These are phyloP conservation scores for Sebastes steindachneri DNA, from an alignment of 2,797 vertebrate genomes.

Conservation along the genomic window DNA sequence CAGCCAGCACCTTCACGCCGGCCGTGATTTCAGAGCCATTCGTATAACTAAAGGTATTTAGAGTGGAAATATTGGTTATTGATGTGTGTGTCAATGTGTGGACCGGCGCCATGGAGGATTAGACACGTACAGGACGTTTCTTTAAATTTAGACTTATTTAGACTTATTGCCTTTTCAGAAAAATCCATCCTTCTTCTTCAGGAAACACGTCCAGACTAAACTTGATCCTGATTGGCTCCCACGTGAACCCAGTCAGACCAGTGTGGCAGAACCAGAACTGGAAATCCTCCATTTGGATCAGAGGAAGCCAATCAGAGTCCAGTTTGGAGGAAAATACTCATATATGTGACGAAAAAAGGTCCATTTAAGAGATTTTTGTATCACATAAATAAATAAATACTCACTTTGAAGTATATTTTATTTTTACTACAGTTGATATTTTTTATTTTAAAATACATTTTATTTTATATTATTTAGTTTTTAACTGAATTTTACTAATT, in stretches of 20 bases:
- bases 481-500: too few species aligned
- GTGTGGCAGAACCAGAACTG: not conserved
- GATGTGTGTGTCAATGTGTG: constrained; percentile 47
- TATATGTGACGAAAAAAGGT: not conserved
- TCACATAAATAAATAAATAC: too few species aligned
- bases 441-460: too few species aligned
- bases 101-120: constrained; percentile 9
- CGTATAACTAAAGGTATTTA: constrained; percentile 52
- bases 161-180: constrained; percentile 60
- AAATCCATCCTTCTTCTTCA: not conserved
- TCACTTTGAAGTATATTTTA: too few species aligned
- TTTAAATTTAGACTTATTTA: constrained; percentile 29
- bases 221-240: not conserved
- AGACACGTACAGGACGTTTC: constrained; percentile 19
- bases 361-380: too few species aligned
- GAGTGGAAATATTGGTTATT: constrained; percentile 29
- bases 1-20: constrained; percentile 23
- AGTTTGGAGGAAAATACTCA: not conserved
- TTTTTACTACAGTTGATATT: too few species aligned
- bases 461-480: too few species aligned
- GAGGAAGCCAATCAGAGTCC: not conserved
- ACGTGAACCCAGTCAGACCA: not conserved
- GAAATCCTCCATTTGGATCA: not conserved
- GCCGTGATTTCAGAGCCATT: constrained; percentile 25
- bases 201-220: not conserved